Base-by-base conservation (phyloP, 2,797 vertebrate genomes). In the Myotis vivesi region DNA sequence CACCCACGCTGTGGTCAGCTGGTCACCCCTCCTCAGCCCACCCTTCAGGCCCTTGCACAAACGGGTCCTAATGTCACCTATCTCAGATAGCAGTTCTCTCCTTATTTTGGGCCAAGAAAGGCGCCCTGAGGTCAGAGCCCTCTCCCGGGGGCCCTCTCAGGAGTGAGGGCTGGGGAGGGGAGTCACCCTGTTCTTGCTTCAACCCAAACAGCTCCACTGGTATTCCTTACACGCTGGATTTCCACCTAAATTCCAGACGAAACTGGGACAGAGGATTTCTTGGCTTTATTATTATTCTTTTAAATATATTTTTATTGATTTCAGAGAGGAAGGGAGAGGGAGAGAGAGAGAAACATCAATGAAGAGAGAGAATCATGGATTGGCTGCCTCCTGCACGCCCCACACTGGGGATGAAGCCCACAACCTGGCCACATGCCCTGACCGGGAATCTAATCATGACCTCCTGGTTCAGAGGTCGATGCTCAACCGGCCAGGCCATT, bases 191-290 rank as follows among this genome's bases (percentile, higher is more conserved):
- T 51, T 86, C 49, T 72, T 46, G 75, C 23, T 83, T 73, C 75
- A 36, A 22, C 53, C 38, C 6, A 16, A 57, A 75, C 15, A 22
- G 9, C 17, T 71, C 49, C 59, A 41, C 66, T 71, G 77, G 38
- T 36, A 71, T 64, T 85, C 53, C 53, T 46, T 88, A 22, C 51
- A 12, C 6, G 4, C 2, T 75, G 59, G 51, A 3, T 53, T 93
- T 91, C 57, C 64, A 72, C 30, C 66, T 93, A n/a, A 82, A 51
- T 71, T 69, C 64, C 89, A 36, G 33, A 51, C 62, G 72, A 81
- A 93, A 92, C 33, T 76, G 46, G 51, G 41, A 33, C 53, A 72
- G 90, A 86, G 30, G 72, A 20, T 83, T 91, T 94, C 80, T 87
- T 80, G 68, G 30, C 44, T 89, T 86, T 53, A 13, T 59, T 59